Evolutionary conservation across 53 echinoderm and acorn worm genomes (phyloP), one percentile per base, ranked within the genome.

Genomic region (Hippasteria phrygiana): DNA sequence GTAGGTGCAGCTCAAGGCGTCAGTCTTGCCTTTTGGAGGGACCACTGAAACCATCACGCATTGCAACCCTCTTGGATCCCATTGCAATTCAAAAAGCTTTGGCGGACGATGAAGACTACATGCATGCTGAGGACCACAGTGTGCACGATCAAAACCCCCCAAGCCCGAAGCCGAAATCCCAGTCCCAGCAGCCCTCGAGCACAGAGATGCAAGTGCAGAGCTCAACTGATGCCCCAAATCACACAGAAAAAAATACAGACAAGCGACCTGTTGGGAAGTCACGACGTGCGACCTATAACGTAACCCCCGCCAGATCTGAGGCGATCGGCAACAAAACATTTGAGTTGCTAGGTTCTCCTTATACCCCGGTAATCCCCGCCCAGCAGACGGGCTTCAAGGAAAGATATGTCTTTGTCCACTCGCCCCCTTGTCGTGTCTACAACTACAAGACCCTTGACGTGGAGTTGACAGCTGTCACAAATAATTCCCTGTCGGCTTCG

Each of bases 41-140:
- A n/a, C 71, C 91, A 1, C 26, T 50, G 70, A 91, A 87, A 53
- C 48, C 54, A 9, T 79, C 87, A n/a, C 87, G 91, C 22, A 69
- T 47, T 7, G 42, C 87, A 29, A 78, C 66, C 43, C 28, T 78
- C 17, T 62, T 91, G n/a, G 91, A 91, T 62, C 67, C 87, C 33
- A 59, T 55, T 34, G 91, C 87, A 13, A 78, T 87, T 55, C 29
- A 87, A 14, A 53, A 87, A 26, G 87, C 87, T 24, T 18, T 87
- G 34, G 46, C 87, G 2, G 33, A 67, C n/a, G 87, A 78, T 3
- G 29, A 31, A 41, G 53, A 50, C 32, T 31, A 87, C 47, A 26
- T 39, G 8, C 6, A 41, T 10, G 39, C 71, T 5, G 28, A 29
- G 29, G 62, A 64, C 5, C 22, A 0, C 0, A 18, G 28, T n/a